phyloP scores from a whole-genome alignment of 1,140 invertebrate species.

The Ditylenchus dipsaci region DNA sequence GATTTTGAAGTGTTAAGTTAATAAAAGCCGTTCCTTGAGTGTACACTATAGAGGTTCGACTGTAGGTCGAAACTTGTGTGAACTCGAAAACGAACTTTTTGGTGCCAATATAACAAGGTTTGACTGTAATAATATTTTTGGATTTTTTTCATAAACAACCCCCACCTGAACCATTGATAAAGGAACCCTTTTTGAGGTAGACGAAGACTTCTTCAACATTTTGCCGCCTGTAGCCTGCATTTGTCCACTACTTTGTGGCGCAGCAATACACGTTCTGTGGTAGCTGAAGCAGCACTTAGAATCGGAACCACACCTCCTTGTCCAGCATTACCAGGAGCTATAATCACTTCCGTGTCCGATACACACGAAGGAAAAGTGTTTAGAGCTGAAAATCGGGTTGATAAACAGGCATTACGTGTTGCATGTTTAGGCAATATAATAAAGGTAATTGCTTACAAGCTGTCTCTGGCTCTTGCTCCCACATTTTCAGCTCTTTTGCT shows the following conservation, averaged over 20 bases:
- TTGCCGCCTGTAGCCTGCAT: background rate
- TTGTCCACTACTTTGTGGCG: background rate
- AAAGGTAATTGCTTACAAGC: background rate
- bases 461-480: background rate
- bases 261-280: background rate
- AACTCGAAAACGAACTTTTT: too few relatives aligned
- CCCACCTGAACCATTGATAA: conserved; percentile 14
- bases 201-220: conserved; percentile 1
- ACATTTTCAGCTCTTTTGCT: background rate
- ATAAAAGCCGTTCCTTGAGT: too few relatives aligned
- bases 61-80: too few relatives aligned
- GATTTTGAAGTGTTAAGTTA: too few relatives aligned
- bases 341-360: conserved; percentile 10
- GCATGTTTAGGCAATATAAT: background rate
- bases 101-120: too few relatives aligned
- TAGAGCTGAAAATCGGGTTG: conserved; percentile 2
- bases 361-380: conserved; percentile 3
- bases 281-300: background rate
- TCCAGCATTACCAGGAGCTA: background rate
- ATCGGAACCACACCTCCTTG: background rate
- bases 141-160: too few relatives aligned
- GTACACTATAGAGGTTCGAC: too few relatives aligned
- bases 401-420: background rate
- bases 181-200: background rate
- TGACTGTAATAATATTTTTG: too few relatives aligned